A percentile compares a stretch with the other conserved stretches of the same genome.
Conservation (phyloP, 2,888 invertebrate species). For the Taphrorychus bicolor region DNA sequence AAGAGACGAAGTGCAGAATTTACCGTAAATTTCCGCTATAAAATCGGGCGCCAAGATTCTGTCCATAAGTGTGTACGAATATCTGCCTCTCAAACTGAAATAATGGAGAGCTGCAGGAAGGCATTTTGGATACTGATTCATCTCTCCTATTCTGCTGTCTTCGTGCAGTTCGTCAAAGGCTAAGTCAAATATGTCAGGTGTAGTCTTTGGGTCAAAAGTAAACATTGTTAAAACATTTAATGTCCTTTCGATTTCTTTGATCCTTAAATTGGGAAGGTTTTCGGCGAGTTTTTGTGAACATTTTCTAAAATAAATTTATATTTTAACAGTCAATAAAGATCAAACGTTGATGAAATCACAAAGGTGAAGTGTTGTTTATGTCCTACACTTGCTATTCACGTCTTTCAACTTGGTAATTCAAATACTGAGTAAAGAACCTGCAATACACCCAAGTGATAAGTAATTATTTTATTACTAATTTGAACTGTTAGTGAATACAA, state of each 20-base stretch:
- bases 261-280: constrained; percentile 61
- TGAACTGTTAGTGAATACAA: no score
- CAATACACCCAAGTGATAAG: no score
- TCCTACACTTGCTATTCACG: no score
- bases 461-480: no score
- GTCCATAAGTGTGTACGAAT: constrained; percentile 67
- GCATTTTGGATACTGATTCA: constrained; percentile 65
- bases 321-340: not conserved
- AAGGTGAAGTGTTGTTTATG: no score
- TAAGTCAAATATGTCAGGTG: constrained; percentile 58
- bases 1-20: not conserved
- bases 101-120: constrained; percentile 69
- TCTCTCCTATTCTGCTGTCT: constrained; percentile 65
- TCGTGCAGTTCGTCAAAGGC: constrained; percentile 63
- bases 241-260: constrained; percentile 81
- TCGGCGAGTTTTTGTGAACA: constrained; percentile 64
- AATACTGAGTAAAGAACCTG: no score
- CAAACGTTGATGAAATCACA: no score
- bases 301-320: constrained; percentile 58
- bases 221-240: constrained; percentile 69
- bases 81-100: constrained; percentile 64
- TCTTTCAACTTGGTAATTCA: no score
- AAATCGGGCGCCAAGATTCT: constrained; percentile 66
- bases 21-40: constrained; percentile 55
- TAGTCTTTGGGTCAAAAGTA: constrained; percentile 63